Base-by-base conservation (phyloP, 2,888 invertebrate species). In the Clostera curtula region DNA sequence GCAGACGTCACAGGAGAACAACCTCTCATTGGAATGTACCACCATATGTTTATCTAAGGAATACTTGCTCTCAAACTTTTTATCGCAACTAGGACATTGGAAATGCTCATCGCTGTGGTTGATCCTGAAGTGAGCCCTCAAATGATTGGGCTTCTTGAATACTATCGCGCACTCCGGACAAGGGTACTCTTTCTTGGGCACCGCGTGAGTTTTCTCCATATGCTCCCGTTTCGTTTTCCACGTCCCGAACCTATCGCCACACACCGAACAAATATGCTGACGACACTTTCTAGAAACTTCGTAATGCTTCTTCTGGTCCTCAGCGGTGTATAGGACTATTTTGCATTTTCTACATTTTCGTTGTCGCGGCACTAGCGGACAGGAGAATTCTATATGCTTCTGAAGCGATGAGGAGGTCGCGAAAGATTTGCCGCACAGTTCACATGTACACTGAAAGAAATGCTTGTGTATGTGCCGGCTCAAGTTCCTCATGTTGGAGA, bases 1-100 rank as follows among this genome's bases (percentile, higher is more conserved):
- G 29, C 86, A 86, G 1, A 76, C 61, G n/a, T 60, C 55, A 34
- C 86, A 86, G 7, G 64, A 51, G 29, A 74, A 85, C 1, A 69
- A 58, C 33, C 79, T 83, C 25, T 74, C 74, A 5, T 73, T 76
- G 0, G 82, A 79, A 40, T 86, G 86, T 1, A 68, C 66, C 1
- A 80, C 62, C 55, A 70, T 58, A 35, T 86, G 86, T 7, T 72
- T 70, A 5, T 73, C 64, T n/a, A 86, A 46, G 27, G 58, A 60
- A 8, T 75, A 63, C 29, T 79, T 79, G 0, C 62, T 61, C 23
- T 67, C 73, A 34, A 85, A 86, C 35, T 74, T 76, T 0, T 67
- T 56, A 0, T 63, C 63, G 34, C 77, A 77, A 28, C 54, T 56
- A 0, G 60, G 45, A 23, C 77, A 77, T 0, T 49, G 24, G 14